Conservation (phyloP, 2,888 invertebrate genomes). For the Carpatolechia fugitivella region DNA sequence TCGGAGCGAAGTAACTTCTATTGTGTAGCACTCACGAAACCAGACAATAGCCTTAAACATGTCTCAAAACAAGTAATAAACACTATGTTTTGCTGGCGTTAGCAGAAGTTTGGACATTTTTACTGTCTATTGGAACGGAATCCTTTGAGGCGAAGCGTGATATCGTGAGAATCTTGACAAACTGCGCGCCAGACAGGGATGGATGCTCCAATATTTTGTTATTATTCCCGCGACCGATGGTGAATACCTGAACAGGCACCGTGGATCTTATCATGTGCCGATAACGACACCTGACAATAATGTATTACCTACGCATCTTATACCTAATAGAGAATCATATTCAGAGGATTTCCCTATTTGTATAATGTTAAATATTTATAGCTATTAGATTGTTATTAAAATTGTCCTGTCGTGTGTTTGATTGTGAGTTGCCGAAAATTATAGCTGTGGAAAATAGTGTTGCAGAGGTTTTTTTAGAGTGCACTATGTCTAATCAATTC, state of each 20-base stretch:
- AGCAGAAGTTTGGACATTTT: slow-evolving; percentile 59
- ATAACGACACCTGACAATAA: slow-evolving; percentile 19
- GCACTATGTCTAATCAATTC: no score
- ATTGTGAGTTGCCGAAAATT: no score
- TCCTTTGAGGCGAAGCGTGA: slow-evolving; percentile 29
- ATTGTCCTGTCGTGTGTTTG: no score
- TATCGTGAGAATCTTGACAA: slow-evolving; percentile 46
- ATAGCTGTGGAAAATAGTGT: no score
- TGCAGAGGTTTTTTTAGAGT: no score
- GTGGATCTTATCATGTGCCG: slow-evolving; percentile 21
- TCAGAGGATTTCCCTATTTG: background rate
- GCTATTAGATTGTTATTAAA: no score
- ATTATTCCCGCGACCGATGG: slow-evolving; percentile 36
- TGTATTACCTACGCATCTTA: slow-evolving; percentile 3
- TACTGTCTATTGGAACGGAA: slow-evolving; percentile 47
- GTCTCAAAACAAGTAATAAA: slow-evolving; percentile 46
- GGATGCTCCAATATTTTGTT: slow-evolving; percentile 40
- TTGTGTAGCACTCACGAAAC: slow-evolving; percentile 31
- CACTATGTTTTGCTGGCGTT: slow-evolving; percentile 46
- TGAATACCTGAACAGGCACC: slow-evolving; percentile 25
- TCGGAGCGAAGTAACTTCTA: slow-evolving; percentile 27
- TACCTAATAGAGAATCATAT: slow-evolving; percentile 5
- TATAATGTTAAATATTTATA: no score
- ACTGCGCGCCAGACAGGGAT: slow-evolving; percentile 39
- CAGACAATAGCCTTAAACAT: slow-evolving; percentile 46